Percentiles rank a stretch among this genome's conserved stretches.
These are phyloP conservation scores for Ichneumoninae sp. DNA, from an alignment of 2,888 invertebrate genomes.

Conservation along the genomic window DNA sequence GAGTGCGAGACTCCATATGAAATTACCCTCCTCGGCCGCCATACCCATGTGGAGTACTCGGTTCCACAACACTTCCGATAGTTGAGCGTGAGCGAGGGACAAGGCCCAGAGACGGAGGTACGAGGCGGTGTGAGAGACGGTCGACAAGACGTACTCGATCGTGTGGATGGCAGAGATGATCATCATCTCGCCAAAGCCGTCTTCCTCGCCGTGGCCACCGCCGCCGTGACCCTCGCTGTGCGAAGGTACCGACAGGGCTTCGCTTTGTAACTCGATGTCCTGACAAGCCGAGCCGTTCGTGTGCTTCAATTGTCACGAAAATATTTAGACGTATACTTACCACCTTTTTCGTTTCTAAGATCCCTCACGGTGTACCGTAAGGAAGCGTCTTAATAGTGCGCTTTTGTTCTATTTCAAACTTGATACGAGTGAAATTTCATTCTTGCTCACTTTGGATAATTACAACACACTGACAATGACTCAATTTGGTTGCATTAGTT, in stretches of 20 bases:
- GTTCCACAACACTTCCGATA: constrained; percentile 93
- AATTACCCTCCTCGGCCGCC: constrained; percentile 75
- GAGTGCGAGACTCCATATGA: constrained; percentile 85
- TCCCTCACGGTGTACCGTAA: not conserved
- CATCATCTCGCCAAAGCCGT: constrained; percentile 93
- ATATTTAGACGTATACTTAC: not conserved
- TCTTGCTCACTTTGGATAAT: not conserved
- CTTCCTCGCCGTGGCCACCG: constrained; percentile 84
- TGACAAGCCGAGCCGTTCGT: constrained; percentile 82
- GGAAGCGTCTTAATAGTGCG: not conserved
- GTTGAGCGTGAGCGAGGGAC: constrained; percentile 96
- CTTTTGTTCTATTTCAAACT: not conserved
- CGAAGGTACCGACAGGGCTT: constrained; percentile 84
- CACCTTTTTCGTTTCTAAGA: not conserved
- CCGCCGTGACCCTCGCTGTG: constrained; percentile 83
- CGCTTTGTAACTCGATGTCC: constrained; percentile 86
- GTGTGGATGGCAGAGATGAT: constrained; percentile 98
- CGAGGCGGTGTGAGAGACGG: constrained; percentile 98
- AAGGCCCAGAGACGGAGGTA: constrained; percentile 98
- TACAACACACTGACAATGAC: not conserved
- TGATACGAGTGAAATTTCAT: not conserved
- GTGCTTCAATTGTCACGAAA: constrained; percentile 66
- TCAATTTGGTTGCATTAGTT: not conserved
- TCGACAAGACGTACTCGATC: constrained; percentile 97
- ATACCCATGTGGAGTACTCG: constrained; percentile 88